phyloP scores from a whole-genome alignment of 2,888 invertebrate species.

The Cheilosia scutellata region DNA sequence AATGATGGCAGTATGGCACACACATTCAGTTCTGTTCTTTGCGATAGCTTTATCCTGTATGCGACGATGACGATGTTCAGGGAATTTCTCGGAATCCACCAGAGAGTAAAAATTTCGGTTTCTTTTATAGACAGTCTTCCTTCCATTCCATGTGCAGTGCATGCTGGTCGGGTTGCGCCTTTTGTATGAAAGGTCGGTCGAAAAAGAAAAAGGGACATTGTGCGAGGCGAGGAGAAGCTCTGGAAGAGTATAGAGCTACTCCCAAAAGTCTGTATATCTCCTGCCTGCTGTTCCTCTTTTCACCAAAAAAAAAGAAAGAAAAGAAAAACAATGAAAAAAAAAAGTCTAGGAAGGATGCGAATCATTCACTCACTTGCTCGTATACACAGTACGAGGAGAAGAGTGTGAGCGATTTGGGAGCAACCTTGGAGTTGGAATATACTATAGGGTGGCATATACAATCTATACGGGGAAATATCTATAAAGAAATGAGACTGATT shows the following conservation, averaged over 20 bases:
- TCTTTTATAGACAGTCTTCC: conserved; percentile 67
- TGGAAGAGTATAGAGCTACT: conserved; percentile 37
- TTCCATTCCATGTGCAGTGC: conserved; percentile 55
- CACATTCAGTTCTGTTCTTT: conserved; percentile 30
- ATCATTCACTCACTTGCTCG: conserved; percentile 67
- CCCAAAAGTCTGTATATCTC: conserved; percentile 61
- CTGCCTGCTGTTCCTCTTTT: conserved; percentile 37
- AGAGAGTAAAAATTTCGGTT: conserved; percentile 67
- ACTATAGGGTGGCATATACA: conserved; percentile 61
- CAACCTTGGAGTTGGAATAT: conserved; percentile 70
- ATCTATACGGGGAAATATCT: conserved; percentile 72
- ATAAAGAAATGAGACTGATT: conserved; percentile 76
- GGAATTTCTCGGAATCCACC: conserved; percentile 64
- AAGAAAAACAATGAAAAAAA: conserved; percentile 2
- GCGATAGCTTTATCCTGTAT: conserved; percentile 63
- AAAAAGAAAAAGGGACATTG: conserved; percentile 29
- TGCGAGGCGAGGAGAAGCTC: conserved; percentile 27
- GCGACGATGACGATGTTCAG: conserved; percentile 65
- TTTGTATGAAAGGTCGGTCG: conserved; percentile 59
- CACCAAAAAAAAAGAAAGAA: conserved; percentile 50
- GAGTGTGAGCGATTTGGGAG: conserved; percentile 40
- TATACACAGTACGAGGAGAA: conserved; percentile 6
- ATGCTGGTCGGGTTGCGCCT: conserved; percentile 65
- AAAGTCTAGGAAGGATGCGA: conserved; percentile 59
- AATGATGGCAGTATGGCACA: conserved; percentile 39